These are phyloP conservation scores for Umimayanthus chanpuru DNA, from an alignment of 92 coral and sea anemone genomes.

Conservation along the genomic window DNA sequence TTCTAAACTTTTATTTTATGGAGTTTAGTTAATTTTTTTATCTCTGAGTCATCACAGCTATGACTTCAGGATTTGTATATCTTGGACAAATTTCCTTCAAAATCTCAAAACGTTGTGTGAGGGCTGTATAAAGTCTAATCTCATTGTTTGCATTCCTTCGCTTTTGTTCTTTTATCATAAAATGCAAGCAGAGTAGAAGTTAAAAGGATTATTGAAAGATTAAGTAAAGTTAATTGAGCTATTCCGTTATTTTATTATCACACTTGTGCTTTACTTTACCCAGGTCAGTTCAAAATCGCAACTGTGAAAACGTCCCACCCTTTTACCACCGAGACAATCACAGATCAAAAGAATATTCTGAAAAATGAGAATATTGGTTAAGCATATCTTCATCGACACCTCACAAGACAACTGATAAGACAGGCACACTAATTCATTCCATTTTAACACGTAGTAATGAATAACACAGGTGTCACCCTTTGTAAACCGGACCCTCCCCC, in stretches of 20 bases:
- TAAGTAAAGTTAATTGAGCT: background rate
- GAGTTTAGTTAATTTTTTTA: background rate
- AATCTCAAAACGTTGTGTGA: background rate
- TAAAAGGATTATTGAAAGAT: conserved; percentile 16
- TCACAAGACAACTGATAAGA: conserved; percentile 1
- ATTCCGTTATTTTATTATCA: background rate
- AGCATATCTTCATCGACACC: background rate
- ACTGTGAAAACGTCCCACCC: background rate
- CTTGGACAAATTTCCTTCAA: background rate
- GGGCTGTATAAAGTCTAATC: background rate
- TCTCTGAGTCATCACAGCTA: background rate
- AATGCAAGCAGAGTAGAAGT: background rate
- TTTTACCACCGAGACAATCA: background rate
- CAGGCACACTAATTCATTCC: background rate
- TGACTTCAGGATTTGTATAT: background rate
- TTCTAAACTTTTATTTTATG: background rate
- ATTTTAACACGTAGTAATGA: background rate
- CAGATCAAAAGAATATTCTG: background rate
- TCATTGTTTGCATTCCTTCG: background rate
- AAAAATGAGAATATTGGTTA: background rate
- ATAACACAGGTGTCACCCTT: background rate
- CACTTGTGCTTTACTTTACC: background rate
- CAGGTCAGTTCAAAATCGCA: background rate
- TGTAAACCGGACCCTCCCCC: background rate
- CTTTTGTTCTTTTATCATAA: conserved; percentile 3